A percentile compares a stretch with the other conserved stretches of the same genome.
These are phyloP conservation scores for Etheostoma cragini DNA, from an alignment of 2,113 vertebrate species.

Conservation along the genomic window DNA sequence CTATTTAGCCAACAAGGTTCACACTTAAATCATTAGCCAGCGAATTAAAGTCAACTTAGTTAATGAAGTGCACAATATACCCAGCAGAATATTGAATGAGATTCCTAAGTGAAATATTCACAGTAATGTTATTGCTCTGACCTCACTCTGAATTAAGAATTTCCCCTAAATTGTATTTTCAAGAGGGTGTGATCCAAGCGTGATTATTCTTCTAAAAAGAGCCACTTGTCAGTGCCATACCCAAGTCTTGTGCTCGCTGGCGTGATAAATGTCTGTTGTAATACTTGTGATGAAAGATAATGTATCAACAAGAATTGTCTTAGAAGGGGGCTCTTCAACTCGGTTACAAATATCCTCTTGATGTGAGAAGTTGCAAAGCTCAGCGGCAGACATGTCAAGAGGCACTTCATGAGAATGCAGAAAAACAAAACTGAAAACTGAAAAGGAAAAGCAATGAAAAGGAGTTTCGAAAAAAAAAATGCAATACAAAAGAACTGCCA, in stretches of 20 bases:
- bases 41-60: slow-evolving; percentile 23
- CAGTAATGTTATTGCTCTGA: slow-evolving; percentile 22
- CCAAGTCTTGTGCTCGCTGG: background rate
- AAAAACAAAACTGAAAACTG: slow-evolving; percentile 61
- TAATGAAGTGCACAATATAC: slow-evolving; percentile 30
- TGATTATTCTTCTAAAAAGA: slow-evolving; percentile 46
- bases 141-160: slow-evolving; percentile 31
- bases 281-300: slow-evolving; percentile 57
- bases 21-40: slow-evolving; percentile 18
- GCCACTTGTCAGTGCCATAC: slow-evolving; percentile 38
- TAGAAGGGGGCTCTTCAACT: slow-evolving; percentile 48
- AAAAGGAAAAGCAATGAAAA: slow-evolving; percentile 10
- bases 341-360: slow-evolving; percentile 57
- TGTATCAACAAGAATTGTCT: slow-evolving; percentile 47
- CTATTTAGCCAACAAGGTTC: slow-evolving; percentile 14
- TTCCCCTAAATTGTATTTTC: slow-evolving; percentile 37
- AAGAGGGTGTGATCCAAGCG: slow-evolving; percentile 16
- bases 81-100: slow-evolving; percentile 13
- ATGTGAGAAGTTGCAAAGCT: slow-evolving; percentile 53
- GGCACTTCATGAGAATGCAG: slow-evolving; percentile 56
- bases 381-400: slow-evolving; percentile 62
- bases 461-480: background rate
- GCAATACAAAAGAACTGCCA: slow-evolving; percentile 15
- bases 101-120: slow-evolving; percentile 29
- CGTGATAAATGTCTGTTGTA: slow-evolving; percentile 52